Evolutionary conservation across 2,113 vertebrate genomes (phyloP).

Genomic region (Sapajus apella): DNA sequence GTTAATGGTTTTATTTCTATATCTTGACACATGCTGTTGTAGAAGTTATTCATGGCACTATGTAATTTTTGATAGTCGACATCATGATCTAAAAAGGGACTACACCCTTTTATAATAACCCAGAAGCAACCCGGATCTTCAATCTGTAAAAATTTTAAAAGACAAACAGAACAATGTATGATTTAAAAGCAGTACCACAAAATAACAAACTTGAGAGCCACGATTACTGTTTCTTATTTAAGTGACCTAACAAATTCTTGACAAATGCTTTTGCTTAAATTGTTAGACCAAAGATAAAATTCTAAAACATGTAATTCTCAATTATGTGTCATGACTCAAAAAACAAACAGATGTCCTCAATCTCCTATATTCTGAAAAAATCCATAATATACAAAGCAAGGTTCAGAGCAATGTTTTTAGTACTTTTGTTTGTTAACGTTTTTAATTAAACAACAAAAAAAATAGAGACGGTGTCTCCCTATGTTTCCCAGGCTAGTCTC

Average conservation of each 20-base stretch:
- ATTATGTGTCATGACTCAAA: neutral
- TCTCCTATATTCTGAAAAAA: conserved; percentile 17
- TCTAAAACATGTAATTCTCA: conserved; percentile 4
- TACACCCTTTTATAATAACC: conserved; percentile 79
- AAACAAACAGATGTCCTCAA: neutral
- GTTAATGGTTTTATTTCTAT: conserved; percentile 74
- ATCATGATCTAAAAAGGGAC: conserved; percentile 64
- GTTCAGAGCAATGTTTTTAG: neutral
- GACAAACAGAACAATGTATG: neutral
- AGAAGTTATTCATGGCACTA: conserved; percentile 83
- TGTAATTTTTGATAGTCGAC: conserved; percentile 82
- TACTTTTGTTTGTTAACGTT: neutral
- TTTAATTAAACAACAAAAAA: too few relatives aligned
- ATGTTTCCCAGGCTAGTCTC: too few relatives aligned
- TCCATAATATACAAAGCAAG: neutral
- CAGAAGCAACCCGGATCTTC: conserved; percentile 87
- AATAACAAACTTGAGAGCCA: conserved; percentile 20
- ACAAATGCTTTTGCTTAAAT: neutral
- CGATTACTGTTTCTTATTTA: neutral
- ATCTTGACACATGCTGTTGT: conserved; percentile 62
- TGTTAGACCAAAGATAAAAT: neutral
- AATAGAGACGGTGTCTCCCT: too few relatives aligned
- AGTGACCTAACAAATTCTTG: conserved; percentile 9
- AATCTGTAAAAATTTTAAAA: conserved; percentile 76
- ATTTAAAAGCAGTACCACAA: conserved; percentile 30